Conservation (phyloP, 2,797 vertebrate genomes). For the Thalassophryne amazonica region DNA sequence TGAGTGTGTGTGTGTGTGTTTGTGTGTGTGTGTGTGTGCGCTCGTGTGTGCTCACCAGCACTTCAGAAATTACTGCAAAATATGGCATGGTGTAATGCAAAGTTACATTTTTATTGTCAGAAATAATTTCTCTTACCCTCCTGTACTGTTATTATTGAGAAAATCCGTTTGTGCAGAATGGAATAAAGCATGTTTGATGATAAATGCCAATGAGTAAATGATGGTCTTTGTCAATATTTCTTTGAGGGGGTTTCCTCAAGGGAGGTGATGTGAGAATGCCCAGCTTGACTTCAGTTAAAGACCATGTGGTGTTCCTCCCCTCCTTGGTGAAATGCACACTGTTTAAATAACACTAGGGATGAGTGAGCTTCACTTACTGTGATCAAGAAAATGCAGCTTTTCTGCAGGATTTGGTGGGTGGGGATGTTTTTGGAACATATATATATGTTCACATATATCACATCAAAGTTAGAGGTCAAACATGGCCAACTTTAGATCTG, state of each 20-base stretch:
- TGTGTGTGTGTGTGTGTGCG: too few species aligned
- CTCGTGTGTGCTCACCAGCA: conserved; percentile 28
- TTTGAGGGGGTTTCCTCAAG: conserved; percentile 33
- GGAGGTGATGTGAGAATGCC: conserved; percentile 55
- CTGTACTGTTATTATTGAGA: conserved; percentile 7
- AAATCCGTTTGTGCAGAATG: conserved; percentile 17
- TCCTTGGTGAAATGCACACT: conserved; percentile 51
- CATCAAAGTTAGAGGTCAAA: too few species aligned
- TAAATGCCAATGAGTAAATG: conserved; percentile 38
- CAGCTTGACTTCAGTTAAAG: conserved; percentile 62
- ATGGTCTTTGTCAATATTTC: conserved; percentile 31
- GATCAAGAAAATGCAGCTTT: conserved; percentile 66
- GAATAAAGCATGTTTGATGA: conserved; percentile 37
- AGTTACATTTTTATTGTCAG: conserved; percentile 31
- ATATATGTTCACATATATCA: too few species aligned
- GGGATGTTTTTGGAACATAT: too few species aligned
- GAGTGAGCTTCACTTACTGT: conserved; percentile 66
- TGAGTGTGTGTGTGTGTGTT: too few species aligned
- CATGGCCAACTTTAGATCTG: too few species aligned
- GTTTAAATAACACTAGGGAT: conserved; percentile 73
- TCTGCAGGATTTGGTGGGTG: conserved; percentile 44
- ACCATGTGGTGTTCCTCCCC: conserved; percentile 50
- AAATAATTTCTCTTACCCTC: conserved; percentile 26
- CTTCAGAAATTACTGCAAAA: conserved; percentile 34
- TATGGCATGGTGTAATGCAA: conserved; percentile 30